phyloP scores from a whole-genome alignment of 2,888 invertebrate genomes.

The Axea sp. region DNA sequence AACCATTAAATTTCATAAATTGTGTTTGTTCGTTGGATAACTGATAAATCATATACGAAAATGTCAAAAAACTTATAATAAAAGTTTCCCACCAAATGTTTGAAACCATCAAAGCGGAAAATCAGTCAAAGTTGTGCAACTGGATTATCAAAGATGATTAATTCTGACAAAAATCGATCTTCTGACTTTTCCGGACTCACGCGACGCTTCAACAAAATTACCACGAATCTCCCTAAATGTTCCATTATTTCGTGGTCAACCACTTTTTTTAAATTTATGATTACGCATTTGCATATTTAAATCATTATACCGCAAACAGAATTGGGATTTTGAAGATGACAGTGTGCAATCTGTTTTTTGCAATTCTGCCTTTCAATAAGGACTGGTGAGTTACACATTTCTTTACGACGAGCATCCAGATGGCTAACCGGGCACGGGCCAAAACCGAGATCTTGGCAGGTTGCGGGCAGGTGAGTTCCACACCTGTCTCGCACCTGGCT shows the following conservation, averaged over 20 bases:
- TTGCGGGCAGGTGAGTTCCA: slow-evolving; percentile 75
- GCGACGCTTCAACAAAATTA: slow-evolving; percentile 34
- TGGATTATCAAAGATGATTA: slow-evolving; percentile 37
- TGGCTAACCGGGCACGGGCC: slow-evolving; percentile 72
- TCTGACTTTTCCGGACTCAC: slow-evolving; percentile 25
- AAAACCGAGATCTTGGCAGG: slow-evolving; percentile 69
- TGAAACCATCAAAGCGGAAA: slow-evolving; percentile 10
- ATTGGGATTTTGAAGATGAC: slow-evolving; percentile 2
- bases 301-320: slow-evolving; percentile 40
- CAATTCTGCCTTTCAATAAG: slow-evolving; percentile 9
- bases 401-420: slow-evolving; percentile 67
- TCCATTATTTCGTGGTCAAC: slow-evolving; percentile 16
- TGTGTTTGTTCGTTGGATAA: background rate
- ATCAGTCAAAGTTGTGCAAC: slow-evolving; percentile 15
- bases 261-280: slow-evolving; percentile 23
- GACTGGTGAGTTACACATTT: slow-evolving; percentile 42
- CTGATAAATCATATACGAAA: slow-evolving; percentile 19
- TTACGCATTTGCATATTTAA: slow-evolving; percentile 44
- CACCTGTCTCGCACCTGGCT: slow-evolving; percentile 77
- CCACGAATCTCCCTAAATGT: slow-evolving; percentile 42
- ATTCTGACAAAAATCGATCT: slow-evolving; percentile 31
- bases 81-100: slow-evolving; percentile 6
- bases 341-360: slow-evolving; percentile 29
- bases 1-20: slow-evolving; percentile 1
- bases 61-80: background rate